Conservation (phyloP, 2,113 vertebrate species). For the Lepisosteus oculatus region DNA sequence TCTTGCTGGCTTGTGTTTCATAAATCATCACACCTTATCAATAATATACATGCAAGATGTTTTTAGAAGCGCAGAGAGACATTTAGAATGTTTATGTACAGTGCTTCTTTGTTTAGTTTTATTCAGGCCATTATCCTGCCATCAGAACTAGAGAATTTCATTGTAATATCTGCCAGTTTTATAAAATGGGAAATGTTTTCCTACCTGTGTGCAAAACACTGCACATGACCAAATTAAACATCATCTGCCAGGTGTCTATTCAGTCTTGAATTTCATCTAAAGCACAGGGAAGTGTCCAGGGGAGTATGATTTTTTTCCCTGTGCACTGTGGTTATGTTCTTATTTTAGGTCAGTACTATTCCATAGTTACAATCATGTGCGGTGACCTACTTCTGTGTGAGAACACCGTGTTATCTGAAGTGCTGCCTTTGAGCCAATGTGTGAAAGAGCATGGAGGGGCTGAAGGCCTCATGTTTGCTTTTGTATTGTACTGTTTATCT, state of each 20-base stretch:
- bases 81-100: no score
- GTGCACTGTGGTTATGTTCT: no score
- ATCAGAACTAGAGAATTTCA: background rate
- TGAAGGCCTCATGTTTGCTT: background rate
- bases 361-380: background rate
- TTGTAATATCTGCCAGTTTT: background rate
- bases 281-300: background rate
- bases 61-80: no score
- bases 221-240: no score
- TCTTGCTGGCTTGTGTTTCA: no score
- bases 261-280: no score
- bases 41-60: no score
- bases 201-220: background rate
- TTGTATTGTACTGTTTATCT: slow-evolving; percentile 2
- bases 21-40: no score
- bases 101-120: no score
- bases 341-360: background rate
- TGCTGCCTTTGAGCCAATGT: background rate
- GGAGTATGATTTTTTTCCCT: background rate
- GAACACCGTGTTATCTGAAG: background rate
- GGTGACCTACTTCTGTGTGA: background rate
- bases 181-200: background rate
- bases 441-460: background rate
- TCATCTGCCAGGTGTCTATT: no score
- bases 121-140: background rate